phyloP scores from a whole-genome alignment of 2,797 vertebrate species.

The Rhadinocentrus ornatus region DNA sequence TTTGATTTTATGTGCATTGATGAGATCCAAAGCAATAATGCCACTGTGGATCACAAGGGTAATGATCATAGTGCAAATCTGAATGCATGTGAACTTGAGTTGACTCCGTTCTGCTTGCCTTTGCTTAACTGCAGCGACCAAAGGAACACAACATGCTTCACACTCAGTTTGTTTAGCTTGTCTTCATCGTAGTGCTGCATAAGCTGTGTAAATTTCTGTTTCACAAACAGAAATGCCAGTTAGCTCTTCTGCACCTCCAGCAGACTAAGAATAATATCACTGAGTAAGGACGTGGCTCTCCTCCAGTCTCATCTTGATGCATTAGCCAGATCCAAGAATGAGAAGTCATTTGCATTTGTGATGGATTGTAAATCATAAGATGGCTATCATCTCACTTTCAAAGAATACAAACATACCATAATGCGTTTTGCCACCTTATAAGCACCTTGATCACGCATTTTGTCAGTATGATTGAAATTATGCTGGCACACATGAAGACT shows the following conservation, averaged over 20 bases:
- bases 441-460: conserved; percentile 49
- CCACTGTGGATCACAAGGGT: conserved; percentile 54
- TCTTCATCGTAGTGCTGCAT: conserved; percentile 46
- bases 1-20: conserved; percentile 66
- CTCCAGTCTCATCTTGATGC: conserved; percentile 66
- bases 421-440: conserved; percentile 46
- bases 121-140: neutral
- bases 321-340: conserved; percentile 47
- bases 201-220: conserved; percentile 43
- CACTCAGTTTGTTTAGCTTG: conserved; percentile 46
- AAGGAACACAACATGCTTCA: conserved; percentile 17
- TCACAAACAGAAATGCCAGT: conserved; percentile 64
- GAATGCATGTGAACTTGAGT: conserved; percentile 60
- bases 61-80: conserved; percentile 60
- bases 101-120: conserved; percentile 41
- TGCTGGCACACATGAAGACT: conserved; percentile 54
- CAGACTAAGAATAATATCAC: conserved; percentile 62
- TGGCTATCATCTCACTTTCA: conserved; percentile 40
- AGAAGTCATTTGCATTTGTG: conserved; percentile 52
- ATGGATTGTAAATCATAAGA: conserved; percentile 50
- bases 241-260: conserved; percentile 65
- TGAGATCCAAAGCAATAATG: conserved; percentile 64
- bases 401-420: conserved; percentile 42
- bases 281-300: conserved; percentile 53
- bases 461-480: conserved; percentile 53